A percentile compares a stretch with the other conserved stretches of the same genome.
Evolutionary conservation across 2,113 vertebrate species (phyloP).

Genomic region (Pseudorectes ferrugineus): DNA sequence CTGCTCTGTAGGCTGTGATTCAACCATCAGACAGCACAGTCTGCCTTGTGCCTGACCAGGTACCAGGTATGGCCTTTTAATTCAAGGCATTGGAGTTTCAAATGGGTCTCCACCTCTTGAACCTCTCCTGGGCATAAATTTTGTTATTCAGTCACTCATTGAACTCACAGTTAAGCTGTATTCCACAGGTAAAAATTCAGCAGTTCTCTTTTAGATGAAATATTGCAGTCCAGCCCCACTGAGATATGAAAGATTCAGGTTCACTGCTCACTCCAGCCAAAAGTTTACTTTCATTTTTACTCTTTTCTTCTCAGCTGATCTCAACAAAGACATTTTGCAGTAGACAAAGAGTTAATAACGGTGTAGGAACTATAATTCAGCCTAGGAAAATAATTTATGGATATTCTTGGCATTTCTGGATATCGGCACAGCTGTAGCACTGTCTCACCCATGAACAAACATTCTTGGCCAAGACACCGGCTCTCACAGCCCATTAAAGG

Average conservation of each 20-base stretch:
- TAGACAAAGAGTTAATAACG: background rate
- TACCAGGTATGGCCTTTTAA: background rate
- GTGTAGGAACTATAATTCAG: background rate
- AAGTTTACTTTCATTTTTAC: background rate
- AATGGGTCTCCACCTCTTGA: background rate
- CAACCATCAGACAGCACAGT: rapidly evolving
- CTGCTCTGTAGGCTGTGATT: background rate
- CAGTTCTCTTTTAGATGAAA: background rate
- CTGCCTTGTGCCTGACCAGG: background rate
- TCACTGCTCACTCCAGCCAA: background rate
- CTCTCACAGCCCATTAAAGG: background rate
- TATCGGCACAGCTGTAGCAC: background rate
- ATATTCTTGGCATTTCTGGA: background rate
- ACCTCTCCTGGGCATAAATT: background rate
- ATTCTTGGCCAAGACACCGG: background rate
- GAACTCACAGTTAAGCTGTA: background rate
- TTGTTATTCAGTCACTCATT: background rate
- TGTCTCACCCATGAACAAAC: background rate
- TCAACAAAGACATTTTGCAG: background rate
- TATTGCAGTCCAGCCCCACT: background rate
- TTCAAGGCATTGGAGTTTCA: background rate
- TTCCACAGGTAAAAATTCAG: background rate
- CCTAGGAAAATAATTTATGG: background rate
- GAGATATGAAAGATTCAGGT: background rate
- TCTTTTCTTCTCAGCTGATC: background rate